A percentile compares a stretch with the other conserved stretches of the same genome.
Conservation (phyloP, 2,113 vertebrate genomes). For the Prochilodus magdalenae region DNA sequence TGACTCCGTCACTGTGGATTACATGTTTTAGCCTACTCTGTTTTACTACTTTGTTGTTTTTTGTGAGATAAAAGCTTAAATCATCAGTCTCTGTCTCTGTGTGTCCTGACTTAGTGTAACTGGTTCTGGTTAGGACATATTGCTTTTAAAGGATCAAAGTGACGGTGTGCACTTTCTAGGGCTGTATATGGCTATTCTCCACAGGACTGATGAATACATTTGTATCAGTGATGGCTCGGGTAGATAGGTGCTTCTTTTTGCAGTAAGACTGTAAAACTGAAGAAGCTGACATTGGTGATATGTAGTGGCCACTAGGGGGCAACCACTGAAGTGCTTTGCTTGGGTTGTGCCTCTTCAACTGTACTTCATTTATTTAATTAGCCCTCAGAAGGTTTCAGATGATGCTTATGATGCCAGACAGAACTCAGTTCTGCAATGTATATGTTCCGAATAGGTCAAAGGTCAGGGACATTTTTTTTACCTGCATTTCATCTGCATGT, state of each 20-base stretch:
- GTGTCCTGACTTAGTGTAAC: constrained; percentile 12
- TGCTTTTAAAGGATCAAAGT: background rate
- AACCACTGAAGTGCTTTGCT: background rate
- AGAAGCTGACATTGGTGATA: too few relatives aligned
- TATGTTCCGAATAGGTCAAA: background rate
- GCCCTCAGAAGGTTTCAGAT: background rate
- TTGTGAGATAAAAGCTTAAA: constrained; percentile 23
- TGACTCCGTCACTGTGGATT: constrained; percentile 32
- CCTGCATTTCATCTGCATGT: background rate
- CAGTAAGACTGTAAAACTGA: background rate
- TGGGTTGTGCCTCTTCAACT: background rate
- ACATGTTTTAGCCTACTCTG: background rate
- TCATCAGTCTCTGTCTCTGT: background rate
- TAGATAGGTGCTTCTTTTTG: background rate
- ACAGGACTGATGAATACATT: background rate
- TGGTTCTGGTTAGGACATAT: background rate
- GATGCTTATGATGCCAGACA: background rate
- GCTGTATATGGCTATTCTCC: background rate
- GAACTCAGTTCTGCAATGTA: background rate
- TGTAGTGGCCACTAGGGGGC: constrained; percentile 30
- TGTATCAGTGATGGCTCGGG: background rate
- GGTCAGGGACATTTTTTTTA: background rate
- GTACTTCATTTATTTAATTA: background rate
- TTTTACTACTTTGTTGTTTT: background rate
- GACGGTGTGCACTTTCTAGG: background rate